Base-by-base conservation (phyloP, 2,888 invertebrate genomes). In the Alitta virens region DNA sequence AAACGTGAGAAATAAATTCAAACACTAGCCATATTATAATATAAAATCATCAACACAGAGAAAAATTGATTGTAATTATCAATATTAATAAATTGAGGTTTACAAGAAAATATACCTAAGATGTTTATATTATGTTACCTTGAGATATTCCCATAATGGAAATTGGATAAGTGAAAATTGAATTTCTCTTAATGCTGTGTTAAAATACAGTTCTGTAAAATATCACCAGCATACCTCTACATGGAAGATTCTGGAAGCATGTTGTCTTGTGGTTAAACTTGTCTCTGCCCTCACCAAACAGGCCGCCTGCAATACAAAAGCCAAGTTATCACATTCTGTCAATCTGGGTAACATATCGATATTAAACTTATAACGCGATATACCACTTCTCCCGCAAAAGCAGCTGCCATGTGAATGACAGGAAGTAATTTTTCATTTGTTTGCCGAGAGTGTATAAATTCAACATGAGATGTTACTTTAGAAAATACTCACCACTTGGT, bases 141-240 rank as follows among this genome's bases (percentile, higher is more conserved):
- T 98, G 56, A 96, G 85, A 73, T 88, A 87, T 82, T 99, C 99
- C 93, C 98, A 96, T 2, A 96, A 80, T 0, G 98, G 97, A 84
- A 96, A 91, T 83, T 99, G 96, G 62, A 99, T 90, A 60, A 95
- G 86, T 23, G 95, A 92, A 84, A 98, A 99, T 0, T 99, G 98
- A 64, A 98, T 87, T 82, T 97, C 96, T 65, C 85, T 70, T 3
- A 79, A 58, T 14, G 86, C 79, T 2, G 85, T 86, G 53, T 80
- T 84, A 5, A 78, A 64, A 69, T 83, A 86, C n/a, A 1, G 94
- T 93, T 67, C 85, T 75, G 71, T 85, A 86, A n/a, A 86, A 72
- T 1, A 86, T 86, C 25, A 60, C 42, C 52, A 33, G 12, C 52
- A 40, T 68, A 81, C 82, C 77, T 85, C 85, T 5, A 91, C 83